Evolutionary conservation across 92 coral and sea anemone species (phyloP).

Genomic region (Nematostella vectensis): DNA sequence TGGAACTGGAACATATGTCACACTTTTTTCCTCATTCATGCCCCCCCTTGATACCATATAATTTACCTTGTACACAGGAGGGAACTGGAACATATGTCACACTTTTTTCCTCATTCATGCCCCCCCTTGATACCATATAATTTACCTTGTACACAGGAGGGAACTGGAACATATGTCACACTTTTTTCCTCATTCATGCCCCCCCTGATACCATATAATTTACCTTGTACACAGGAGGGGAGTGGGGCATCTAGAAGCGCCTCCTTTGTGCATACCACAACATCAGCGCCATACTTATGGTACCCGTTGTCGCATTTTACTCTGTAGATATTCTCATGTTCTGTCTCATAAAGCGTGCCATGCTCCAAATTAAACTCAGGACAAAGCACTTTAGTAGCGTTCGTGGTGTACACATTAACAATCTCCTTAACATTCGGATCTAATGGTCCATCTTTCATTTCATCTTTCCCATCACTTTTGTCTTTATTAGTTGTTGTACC

Average conservation of each 20-base stretch:
- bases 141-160: too few species aligned
- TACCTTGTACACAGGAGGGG: conserved; percentile 19
- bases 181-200: too few species aligned
- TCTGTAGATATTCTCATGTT: conserved; percentile 1
- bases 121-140: too few species aligned
- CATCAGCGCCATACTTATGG: conserved; percentile 12
- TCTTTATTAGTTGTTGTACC: not conserved
- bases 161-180: too few species aligned
- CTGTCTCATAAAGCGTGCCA: conserved; percentile 10
- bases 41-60: too few species aligned
- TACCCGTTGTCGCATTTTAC: conserved; percentile 19
- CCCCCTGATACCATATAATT: too few species aligned
- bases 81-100: too few species aligned
- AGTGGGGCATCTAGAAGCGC: not conserved
- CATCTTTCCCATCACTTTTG: not conserved
- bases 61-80: too few species aligned
- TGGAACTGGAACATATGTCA: too few species aligned
- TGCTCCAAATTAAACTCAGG: conserved; percentile 15
- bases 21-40: too few species aligned
- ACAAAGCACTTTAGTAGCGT: conserved; percentile 2
- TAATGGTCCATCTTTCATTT: not conserved
- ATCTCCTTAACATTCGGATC: not conserved
- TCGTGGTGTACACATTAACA: not conserved
- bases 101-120: too few species aligned
- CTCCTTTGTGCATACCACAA: conserved; percentile 4